These are phyloP conservation scores for Catonia carolina DNA, from an alignment of 2,888 invertebrate genomes.

Conservation along the genomic window DNA sequence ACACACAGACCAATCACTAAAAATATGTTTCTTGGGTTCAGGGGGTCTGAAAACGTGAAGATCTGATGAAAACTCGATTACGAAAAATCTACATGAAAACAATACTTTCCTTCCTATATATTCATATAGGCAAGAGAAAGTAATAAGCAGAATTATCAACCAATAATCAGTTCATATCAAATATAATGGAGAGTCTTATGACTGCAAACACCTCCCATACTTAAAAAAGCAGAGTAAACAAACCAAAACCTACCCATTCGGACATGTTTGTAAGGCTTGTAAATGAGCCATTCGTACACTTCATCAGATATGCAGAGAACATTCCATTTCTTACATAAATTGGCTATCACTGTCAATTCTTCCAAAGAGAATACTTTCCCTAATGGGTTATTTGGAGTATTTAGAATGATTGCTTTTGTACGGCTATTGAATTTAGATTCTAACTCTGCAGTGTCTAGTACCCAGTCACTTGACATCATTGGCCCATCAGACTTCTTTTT, in stretches of 20 bases:
- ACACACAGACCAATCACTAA: no score
- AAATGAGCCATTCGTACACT: constrained; percentile 97
- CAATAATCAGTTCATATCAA: no score
- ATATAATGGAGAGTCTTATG: no score
- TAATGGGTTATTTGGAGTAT: constrained; percentile 95
- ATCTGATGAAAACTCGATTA: no score
- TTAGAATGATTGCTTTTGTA: constrained; percentile 93
- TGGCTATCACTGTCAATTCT: constrained; percentile 71
- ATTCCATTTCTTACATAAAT: constrained; percentile 87
- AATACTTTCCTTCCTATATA: no score
- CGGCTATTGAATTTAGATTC: constrained; percentile 70
- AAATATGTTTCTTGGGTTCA: no score
- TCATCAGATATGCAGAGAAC: constrained; percentile 91
- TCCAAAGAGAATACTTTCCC: constrained; percentile 77
- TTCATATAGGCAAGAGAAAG: no score
- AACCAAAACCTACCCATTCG: constrained; percentile 71
- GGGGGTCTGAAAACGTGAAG: no score
- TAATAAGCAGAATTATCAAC: no score
- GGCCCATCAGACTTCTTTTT: constrained; percentile 45
- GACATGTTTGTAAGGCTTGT: constrained; percentile 72
- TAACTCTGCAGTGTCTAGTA: constrained; percentile 74
- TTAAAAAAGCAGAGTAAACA: no score
- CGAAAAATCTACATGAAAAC: no score
- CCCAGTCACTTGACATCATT: constrained; percentile 73
- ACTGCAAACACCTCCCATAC: no score